Conservation (phyloP, 2,888 invertebrate species). For the Parasteatoda lunata region DNA sequence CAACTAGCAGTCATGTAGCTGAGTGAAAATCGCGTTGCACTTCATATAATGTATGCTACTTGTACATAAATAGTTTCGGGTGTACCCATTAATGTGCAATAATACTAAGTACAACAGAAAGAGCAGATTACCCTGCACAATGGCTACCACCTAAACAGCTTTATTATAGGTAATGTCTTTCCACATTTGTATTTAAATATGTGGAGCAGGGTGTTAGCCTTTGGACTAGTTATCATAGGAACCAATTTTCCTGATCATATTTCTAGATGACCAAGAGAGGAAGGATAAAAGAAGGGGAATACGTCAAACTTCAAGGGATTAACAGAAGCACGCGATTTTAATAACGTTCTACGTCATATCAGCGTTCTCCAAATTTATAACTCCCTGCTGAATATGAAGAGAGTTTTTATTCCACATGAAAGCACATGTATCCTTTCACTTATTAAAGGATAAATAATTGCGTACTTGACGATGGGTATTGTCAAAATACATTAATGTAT, state of each 20-base stretch:
- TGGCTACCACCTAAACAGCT: constrained; percentile 68
- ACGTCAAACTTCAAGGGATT: constrained; percentile 34
- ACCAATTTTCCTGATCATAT: constrained; percentile 64
- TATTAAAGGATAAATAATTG: neutral
- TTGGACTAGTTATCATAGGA: constrained; percentile 69
- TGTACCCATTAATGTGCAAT: constrained; percentile 64
- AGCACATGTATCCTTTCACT: constrained; percentile 14
- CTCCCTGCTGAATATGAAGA: constrained; percentile 52
- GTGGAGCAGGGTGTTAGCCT: constrained; percentile 64
- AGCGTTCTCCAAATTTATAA: constrained; percentile 33
- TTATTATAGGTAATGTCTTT: constrained; percentile 45
- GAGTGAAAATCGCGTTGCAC: constrained; percentile 64
- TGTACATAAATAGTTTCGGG: constrained; percentile 64
- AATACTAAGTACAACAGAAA: constrained; percentile 68
- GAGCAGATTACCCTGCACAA: constrained; percentile 62
- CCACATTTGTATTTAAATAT: constrained; percentile 61
- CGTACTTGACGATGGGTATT: constrained; percentile 9
- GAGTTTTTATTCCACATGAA: constrained; percentile 24
- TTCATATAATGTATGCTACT: constrained; percentile 64
- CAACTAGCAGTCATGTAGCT: constrained; percentile 65
- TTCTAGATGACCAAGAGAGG: constrained; percentile 57
- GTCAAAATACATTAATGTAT: neutral
- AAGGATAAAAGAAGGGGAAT: constrained; percentile 44
- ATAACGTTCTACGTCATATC: constrained; percentile 30
- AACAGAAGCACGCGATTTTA: constrained; percentile 44